These are phyloP conservation scores for Pluvialis apricaria DNA, from an alignment of 2,113 vertebrate species.

Conservation along the genomic window DNA sequence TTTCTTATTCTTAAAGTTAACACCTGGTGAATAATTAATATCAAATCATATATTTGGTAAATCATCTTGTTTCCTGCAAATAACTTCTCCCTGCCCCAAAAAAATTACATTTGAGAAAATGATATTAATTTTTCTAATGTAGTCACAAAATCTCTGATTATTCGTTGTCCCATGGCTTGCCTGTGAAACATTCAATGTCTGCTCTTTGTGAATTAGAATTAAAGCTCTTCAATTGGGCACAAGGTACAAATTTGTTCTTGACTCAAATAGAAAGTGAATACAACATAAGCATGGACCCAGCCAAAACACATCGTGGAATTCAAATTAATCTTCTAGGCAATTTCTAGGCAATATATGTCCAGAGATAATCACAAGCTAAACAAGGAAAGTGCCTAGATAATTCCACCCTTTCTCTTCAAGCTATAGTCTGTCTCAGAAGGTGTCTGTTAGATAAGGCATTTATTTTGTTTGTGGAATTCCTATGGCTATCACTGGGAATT, in stretches of 20 bases:
- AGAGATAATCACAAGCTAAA: not conserved
- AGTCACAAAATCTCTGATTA: not conserved
- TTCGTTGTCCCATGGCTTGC: not conserved
- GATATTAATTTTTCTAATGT: not conserved
- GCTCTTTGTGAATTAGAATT: not conserved
- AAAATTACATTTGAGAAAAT: not conserved
- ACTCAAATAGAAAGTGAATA: not conserved
- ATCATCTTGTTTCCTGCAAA: not conserved
- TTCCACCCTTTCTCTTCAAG: not conserved
- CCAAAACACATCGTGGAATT: not conserved
- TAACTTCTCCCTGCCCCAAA: accelerated
- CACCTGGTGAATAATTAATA: not conserved
- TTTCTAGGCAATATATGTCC: not conserved
- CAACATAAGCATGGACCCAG: not conserved
- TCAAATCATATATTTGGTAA: not conserved
- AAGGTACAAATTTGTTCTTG: not conserved
- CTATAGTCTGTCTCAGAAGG: not conserved
- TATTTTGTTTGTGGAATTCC: not conserved
- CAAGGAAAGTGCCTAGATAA: not conserved
- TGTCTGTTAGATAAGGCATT: not conserved
- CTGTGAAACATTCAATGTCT: not conserved
- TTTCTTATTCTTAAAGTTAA: not conserved
- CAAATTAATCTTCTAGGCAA: not conserved
- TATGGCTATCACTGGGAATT: not conserved
- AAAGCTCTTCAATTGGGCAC: not conserved